Evolutionary conservation across 2,888 invertebrate species (phyloP), one percentile per base, ranked within the genome.

Genomic region (Chaetoderma sp.): DNA sequence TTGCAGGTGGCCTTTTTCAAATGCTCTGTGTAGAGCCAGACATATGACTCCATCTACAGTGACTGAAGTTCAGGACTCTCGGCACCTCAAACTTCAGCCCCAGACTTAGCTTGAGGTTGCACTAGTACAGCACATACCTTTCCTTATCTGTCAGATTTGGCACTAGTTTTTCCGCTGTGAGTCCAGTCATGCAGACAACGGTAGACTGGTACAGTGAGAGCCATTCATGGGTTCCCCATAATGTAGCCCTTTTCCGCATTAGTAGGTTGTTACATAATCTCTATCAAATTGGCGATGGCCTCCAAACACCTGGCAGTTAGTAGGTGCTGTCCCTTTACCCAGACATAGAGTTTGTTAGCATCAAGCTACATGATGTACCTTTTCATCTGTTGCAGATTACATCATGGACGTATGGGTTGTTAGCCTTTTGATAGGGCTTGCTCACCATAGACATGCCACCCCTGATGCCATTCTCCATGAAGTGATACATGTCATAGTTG

Each of bases 11-110:
- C 70, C 81, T 13, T 71, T 39, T 71, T 73, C 77, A n/a, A 8
- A 82, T 45, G 30, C 56, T 36, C n/a, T 73, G 44, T 6, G 74
- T 78, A 74, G 1, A 82, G 70, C n/a, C 78, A 65, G 1, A 83
- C 83, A 62, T 86, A 86, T 0, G 70, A 49, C 61, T 82, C 80
- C 39, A 87, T 68, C 82, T 83, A 86, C 0, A 65, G 52, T n/a
- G 21, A 25, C 60, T 81, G 73, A 69, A 58, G 68, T 76, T 60
- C 25, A 86, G 57, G 16, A 78, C 71, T 60, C 79, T 59, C 77
- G 80, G 77, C 4, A 83, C 72, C 13, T 42, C 65, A 0, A 80
- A 18, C 36, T 65, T 64, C 65, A 83, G 55, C 5, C 80, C n/a
- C 80, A 77, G 67, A 80, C 75, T n/a, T n/a, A n/a, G n/a, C 67